Conservation (phyloP, 2,888 invertebrate species). For the Drosophila phalerata region DNA sequence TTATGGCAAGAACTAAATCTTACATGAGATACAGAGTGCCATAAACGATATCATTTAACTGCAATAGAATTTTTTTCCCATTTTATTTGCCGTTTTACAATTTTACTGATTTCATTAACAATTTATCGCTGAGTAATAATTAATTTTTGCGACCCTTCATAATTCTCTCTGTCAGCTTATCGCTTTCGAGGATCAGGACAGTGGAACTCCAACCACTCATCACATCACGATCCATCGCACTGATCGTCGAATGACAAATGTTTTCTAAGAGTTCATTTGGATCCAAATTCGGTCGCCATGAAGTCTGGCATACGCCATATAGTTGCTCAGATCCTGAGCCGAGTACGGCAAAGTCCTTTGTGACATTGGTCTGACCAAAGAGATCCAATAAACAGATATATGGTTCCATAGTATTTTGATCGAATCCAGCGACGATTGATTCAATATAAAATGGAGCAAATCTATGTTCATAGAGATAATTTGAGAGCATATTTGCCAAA, state of each 20-base stretch:
- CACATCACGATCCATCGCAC: neutral
- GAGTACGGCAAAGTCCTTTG: neutral
- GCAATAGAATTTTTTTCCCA: too few species aligned
- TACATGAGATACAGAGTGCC: neutral
- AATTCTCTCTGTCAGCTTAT: neutral
- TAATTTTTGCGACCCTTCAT: neutral
- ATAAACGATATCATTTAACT: too few species aligned
- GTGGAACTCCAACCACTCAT: neutral
- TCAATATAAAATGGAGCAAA: neutral
- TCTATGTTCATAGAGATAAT: neutral
- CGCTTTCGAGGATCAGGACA: neutral
- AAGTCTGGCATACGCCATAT: too few species aligned
- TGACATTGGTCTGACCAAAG: neutral
- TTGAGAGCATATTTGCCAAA: neutral
- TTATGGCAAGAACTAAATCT: neutral
- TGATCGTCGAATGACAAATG: neutral
- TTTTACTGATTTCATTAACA: too few species aligned
- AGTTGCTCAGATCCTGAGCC: neutral
- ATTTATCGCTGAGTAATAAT: too few species aligned
- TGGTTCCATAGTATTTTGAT: neutral
- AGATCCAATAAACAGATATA: neutral
- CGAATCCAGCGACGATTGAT: neutral
- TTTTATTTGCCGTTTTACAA: too few species aligned
- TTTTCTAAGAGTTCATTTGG: neutral
- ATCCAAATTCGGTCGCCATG: neutral